Evolutionary conservation across 2,797 vertebrate species (phyloP).

Genomic region (Sternotherus odoratus): DNA sequence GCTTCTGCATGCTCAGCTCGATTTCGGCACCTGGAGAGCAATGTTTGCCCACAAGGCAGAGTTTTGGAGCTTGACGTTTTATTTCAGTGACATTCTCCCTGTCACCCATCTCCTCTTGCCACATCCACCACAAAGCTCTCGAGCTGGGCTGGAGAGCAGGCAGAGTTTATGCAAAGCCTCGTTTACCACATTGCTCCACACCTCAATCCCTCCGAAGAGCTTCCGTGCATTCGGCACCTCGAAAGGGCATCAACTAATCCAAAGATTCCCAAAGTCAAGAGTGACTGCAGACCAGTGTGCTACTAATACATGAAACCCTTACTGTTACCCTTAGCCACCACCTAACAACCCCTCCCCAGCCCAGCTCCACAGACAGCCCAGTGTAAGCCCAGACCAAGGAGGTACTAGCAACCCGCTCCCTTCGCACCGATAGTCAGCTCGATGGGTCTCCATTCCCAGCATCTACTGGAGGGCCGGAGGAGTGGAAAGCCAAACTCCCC

Average conservation of each 20-base stretch:
- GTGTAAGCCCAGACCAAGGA: background rate
- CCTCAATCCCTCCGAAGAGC: accelerated
- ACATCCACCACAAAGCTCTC: background rate
- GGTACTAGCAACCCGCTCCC: background rate
- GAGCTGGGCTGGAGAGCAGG: background rate
- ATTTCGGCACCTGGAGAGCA: background rate
- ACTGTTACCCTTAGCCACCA: accelerated
- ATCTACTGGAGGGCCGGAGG: background rate
- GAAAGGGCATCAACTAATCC: accelerated
- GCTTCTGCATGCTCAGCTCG: background rate
- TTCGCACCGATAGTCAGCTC: background rate
- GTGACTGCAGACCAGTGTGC: accelerated
- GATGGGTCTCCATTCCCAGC: background rate
- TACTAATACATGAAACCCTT: background rate
- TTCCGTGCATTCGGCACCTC: background rate
- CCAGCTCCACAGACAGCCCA: background rate
- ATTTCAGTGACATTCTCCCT: background rate
- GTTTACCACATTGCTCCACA: background rate
- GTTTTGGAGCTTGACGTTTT: background rate
- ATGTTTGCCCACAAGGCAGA: background rate
- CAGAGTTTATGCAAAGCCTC: accelerated
- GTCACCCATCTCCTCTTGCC: background rate
- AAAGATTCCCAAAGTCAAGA: accelerated
- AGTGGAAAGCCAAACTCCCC: background rate
- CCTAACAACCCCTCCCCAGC: background rate